Base-by-base conservation (phyloP, 2,797 vertebrate genomes). In the Threskiornis aethiopicus region DNA sequence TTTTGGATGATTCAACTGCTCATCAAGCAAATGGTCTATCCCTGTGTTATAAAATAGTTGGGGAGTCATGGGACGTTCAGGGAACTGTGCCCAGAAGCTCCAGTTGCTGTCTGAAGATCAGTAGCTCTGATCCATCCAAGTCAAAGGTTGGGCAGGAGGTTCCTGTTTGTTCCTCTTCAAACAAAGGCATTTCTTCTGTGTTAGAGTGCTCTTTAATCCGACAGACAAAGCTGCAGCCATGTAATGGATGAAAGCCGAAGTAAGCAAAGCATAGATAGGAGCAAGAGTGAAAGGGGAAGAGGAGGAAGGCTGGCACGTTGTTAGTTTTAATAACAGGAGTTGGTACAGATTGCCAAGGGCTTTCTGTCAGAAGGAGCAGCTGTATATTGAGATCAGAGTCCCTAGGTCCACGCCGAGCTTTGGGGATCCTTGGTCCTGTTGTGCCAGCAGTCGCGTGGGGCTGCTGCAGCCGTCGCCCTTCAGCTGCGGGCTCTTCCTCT, bases 1-100 rank as follows among this genome's bases (percentile, higher is more conserved):
- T 96, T 87, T 84, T 54, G 57, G 13, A 58, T 90, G 90, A 96
- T 93, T 93, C 86, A 80, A 87, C n/a, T 84, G 55, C 81, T 93
- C 73, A 86, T 92, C 44, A 29, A 90, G 80, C 70, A 82, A 91
- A 72, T 82, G 75, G 44, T 89, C 55, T 73, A 11, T 82, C 41
- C 57, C 57, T 94, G 71, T 79, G 57, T 73, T 85, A 87, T 82
- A 90, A 85, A 94, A 89, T 39, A 59, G 59, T 16, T 92, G 81
- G 77, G 90, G 84, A 83, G 78, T 93, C 86, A 87, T 92, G 90
- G 84, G 84, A 82, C 0, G 0, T 46, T 62, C 59, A 72, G 85
- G 94, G 92, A 96, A 11, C 55, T 18, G 55, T 94, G 94, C 90
- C 95, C 85, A 82, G 90, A 1, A 90, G 73, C 90, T 95, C 62